Percentiles rank a stretch among this genome's conserved stretches.
phyloP scores from a whole-genome alignment of 2,797 vertebrate genomes.

The Sebastes elongatus region DNA sequence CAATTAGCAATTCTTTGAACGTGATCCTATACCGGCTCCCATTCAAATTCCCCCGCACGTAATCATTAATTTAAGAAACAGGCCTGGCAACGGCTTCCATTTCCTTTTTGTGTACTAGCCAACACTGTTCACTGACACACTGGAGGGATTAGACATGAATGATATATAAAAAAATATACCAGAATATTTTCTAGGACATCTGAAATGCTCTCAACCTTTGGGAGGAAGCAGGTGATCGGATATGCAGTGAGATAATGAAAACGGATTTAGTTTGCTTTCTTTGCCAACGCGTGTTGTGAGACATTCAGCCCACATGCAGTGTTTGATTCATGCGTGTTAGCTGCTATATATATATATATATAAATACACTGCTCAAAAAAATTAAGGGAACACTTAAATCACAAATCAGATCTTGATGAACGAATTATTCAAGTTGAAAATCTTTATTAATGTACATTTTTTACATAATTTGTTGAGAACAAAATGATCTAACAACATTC shows the following conservation, averaged over 20 bases:
- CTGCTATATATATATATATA: neutral
- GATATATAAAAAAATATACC: neutral
- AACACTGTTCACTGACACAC: conserved; percentile 34
- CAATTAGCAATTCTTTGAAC: conserved; percentile 66
- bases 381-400: too few relatives aligned
- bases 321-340: neutral
- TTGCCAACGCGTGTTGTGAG: neutral
- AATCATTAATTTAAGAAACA: conserved; percentile 66
- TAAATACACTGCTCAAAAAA: too few relatives aligned
- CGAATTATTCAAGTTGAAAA: too few relatives aligned
- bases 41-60: conserved; percentile 45
- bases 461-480: too few relatives aligned
- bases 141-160: conserved; percentile 12
- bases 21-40: conserved; percentile 38
- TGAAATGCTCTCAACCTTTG: conserved; percentile 9
- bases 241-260: conserved; percentile 7
- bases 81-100: conserved; percentile 31
- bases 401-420: too few relatives aligned
- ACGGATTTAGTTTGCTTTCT: neutral
- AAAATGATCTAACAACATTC: accelerated
- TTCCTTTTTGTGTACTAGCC: conserved; percentile 58
- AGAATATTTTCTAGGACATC: conserved; percentile 43
- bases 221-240: conserved; percentile 13
- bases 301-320: neutral
- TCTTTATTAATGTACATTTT: too few relatives aligned